A percentile compares a stretch with the other conserved stretches of the same genome.
These are phyloP conservation scores for Penaeus vannamei DNA, from an alignment of 1,140 invertebrate genomes.

Conservation along the genomic window DNA sequence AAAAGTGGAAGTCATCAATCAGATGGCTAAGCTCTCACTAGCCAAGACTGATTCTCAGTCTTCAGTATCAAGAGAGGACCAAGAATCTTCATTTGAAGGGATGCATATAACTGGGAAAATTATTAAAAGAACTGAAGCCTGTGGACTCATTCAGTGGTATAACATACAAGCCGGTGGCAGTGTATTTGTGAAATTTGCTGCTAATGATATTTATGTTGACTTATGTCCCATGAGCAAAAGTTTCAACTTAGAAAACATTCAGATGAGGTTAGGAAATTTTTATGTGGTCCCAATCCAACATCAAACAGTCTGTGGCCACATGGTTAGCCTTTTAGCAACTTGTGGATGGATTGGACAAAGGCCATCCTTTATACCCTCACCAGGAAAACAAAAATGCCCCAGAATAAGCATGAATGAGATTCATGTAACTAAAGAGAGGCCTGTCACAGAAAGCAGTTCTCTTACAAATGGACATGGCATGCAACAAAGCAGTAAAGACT, in stretches of 20 bases:
- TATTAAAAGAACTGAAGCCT: constrained; percentile 24
- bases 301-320: constrained; percentile 5
- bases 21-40: too few relatives aligned
- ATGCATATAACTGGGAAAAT: constrained; percentile 45
- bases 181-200: constrained; percentile 38
- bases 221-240: constrained; percentile 33
- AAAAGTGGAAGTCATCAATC: too few relatives aligned
- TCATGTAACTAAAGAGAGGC: constrained; percentile 1
- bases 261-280: constrained; percentile 37
- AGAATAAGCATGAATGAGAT: constrained; percentile 38
- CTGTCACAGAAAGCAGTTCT: neutral
- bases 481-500: neutral
- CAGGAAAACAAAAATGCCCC: constrained; percentile 36
- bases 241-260: constrained; percentile 1
- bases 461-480: neutral
- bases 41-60: neutral
- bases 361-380: constrained; percentile 40
- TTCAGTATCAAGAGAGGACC: neutral
- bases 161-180: constrained; percentile 2
- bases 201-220: constrained; percentile 30
- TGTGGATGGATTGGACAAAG: constrained; percentile 60
- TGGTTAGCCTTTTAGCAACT: constrained; percentile 46
- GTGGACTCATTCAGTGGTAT: constrained; percentile 42
- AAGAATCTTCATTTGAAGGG: constrained; percentile 10
- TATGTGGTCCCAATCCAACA: constrained; percentile 53